Base-by-base conservation (phyloP, 2,113 vertebrate genomes). In the Myiopsitta monachus region DNA sequence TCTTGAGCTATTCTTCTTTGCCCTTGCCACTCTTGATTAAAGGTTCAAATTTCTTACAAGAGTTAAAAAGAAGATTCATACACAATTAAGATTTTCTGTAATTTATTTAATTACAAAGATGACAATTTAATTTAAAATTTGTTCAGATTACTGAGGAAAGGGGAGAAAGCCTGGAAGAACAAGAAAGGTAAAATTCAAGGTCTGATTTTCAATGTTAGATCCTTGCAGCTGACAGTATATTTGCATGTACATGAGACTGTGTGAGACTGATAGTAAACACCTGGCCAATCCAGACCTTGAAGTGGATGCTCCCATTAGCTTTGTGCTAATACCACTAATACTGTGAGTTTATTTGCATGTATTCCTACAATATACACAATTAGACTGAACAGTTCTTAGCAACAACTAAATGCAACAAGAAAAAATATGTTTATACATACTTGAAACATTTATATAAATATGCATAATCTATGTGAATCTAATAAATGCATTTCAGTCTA, bases 361-460 rank as follows among this genome's bases (percentile, higher is more conserved):
- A 30, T 83, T 86, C 67, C 88, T 83, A 81, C 27, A 61, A 62
- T 26, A 74, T 26, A 63, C 39, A 31, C 26, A 51, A 93, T 78
- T 51, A 51, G 33, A 83, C 11, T 39, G 72, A 88, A 54, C 0
- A 1, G 70, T 31, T 70, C 51, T 74, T 81, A 88, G 82, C 44
- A 91, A 73, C 23, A 36, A 70, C 64, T 43, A 83, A 96, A 91
- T 19, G 38, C 28, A 83, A 46, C 19, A 80, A 79, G 38, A 74
- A 39, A 81, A 52, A 46, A 63, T 59, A 82, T 28, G 11, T 28
- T 72, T 83, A 80, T 57, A 44, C 14, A 46, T 33, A 90, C 5
- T 33, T 31, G 51, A 86, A 74, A 39, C 11, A 33, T 88, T 74
- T 84, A 43, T 69, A 49, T 78, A 93, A 92, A 2, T 1, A 69